A percentile compares a stretch with the other conserved stretches of the same genome.
These are phyloP conservation scores for Lithosia quadra DNA, from an alignment of 2,888 invertebrate genomes.

Conservation along the genomic window DNA sequence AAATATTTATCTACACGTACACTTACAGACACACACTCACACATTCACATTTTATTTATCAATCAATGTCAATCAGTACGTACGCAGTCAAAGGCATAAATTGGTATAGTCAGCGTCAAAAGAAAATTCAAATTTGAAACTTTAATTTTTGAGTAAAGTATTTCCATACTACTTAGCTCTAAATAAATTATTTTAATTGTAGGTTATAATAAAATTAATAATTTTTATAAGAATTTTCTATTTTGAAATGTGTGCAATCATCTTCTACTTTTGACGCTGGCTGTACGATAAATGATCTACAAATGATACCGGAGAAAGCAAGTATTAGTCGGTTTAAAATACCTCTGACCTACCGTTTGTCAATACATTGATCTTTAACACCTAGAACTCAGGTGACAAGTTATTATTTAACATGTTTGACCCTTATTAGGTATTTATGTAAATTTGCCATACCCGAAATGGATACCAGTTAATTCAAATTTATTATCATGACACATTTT, in stretches of 20 bases:
- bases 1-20: neutral
- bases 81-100: too few species aligned
- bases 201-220: too few species aligned
- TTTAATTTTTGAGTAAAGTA: too few species aligned
- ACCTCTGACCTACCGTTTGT: too few species aligned
- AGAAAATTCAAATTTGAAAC: too few species aligned
- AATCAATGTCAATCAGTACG: neutral
- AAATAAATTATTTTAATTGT: too few species aligned
- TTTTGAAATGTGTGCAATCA: too few species aligned
- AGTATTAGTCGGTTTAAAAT: neutral
- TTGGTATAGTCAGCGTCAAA: too few species aligned
- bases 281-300: neutral
- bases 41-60: constrained; percentile 2
- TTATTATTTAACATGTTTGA: neutral
- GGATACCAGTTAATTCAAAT: neutral
- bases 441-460: neutral
- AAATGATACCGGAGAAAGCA: neutral
- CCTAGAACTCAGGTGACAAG: too few species aligned
- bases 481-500: neutral
- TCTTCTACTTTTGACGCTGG: too few species aligned
- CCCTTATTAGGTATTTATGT: neutral
- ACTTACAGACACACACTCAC: neutral
- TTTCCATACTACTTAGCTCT: too few species aligned
- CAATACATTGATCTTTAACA: neutral
- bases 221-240: too few species aligned